These are phyloP conservation scores for Macrosteles quadrilineatus DNA, from an alignment of 1,140 invertebrate genomes.

Conservation along the genomic window DNA sequence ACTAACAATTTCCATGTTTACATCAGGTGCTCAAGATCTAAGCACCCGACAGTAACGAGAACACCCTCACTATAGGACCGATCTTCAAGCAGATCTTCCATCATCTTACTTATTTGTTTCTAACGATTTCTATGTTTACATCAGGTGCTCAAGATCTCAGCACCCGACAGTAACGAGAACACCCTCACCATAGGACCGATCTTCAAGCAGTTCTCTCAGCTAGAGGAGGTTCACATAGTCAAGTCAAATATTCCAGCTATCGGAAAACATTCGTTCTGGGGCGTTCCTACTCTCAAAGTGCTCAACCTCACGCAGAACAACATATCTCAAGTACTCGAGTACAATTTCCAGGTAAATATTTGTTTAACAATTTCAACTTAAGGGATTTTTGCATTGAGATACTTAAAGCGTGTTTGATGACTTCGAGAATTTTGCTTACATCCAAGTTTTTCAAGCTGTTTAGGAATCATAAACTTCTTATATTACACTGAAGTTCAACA, in stretches of 20 bases:
- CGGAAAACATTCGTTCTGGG: constrained; percentile 76
- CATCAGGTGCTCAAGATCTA: constrained; percentile 68
- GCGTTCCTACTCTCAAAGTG: constrained; percentile 63
- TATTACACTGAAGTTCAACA: too few relatives aligned
- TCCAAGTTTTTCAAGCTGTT: too few relatives aligned
- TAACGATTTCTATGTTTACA: too few relatives aligned
- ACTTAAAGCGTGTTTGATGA: too few relatives aligned
- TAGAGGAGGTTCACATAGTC: constrained; percentile 74
- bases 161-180: constrained; percentile 64
- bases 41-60: constrained; percentile 62
- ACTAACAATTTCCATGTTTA: too few relatives aligned
- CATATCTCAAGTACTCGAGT: constrained; percentile 60
- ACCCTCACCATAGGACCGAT: constrained; percentile 72
- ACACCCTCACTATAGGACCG: constrained; percentile 71
- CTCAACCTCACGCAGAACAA: constrained; percentile 77
- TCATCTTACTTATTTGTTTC: too few relatives aligned
- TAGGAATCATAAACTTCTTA: too few relatives aligned
- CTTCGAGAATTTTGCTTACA: too few relatives aligned
- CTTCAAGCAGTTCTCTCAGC: constrained; percentile 64
- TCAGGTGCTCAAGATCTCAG: constrained; percentile 67
- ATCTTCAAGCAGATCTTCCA: constrained; percentile 67
- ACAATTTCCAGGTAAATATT: constrained; percentile 37
- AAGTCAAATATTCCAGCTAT: constrained; percentile 76
- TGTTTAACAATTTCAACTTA: too few relatives aligned
- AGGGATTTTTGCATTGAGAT: too few relatives aligned